Evolutionary conservation across 2,113 vertebrate genomes (phyloP).

Genomic region (human (Homo sapiens)): GRCh38 chr11:32712001-32712500

Average conservation of each 20-base stretch:
- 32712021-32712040: background rate
- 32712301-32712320: background rate
- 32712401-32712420: background rate
- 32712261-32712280: background rate
- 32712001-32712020: background rate
- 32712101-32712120: background rate
- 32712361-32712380: background rate
- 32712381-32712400: background rate
- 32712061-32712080: background rate
- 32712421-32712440: background rate
- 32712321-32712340: background rate
- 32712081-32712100: background rate
- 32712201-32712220: background rate
- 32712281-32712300: background rate
- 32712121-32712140: background rate
- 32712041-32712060: background rate
- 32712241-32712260: background rate
- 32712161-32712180: background rate
- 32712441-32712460: background rate
- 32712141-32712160: background rate
- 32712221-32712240: background rate
- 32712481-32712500: background rate
- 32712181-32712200: background rate
- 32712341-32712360: background rate
- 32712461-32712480: background rate